Base-by-base conservation (phyloP, 1,140 invertebrate species). In the Berghia stephanieae region DNA sequence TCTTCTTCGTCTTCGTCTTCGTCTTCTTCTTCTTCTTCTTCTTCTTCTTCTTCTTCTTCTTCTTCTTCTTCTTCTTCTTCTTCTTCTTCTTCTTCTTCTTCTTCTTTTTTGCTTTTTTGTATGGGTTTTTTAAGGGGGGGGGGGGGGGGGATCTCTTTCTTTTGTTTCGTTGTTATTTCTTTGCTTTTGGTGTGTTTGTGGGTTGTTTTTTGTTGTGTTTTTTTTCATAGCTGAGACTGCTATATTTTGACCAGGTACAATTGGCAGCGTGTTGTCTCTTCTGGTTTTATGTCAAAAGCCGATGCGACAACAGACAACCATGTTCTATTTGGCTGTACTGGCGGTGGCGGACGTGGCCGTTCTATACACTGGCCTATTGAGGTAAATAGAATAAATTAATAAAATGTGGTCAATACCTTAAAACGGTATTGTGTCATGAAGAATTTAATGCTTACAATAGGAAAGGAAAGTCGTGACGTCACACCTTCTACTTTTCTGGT, bases 221-320 rank as follows among this genome's bases (percentile, higher is more conserved):
- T 57, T 24, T 57, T 31, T 6, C 55, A n/a, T n/a, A n/a, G n/a
- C 55, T 24, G n/a, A 6, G 31, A 21, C 21, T 8, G 31, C 55
- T 24, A 21, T n/a, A 63, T 63, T 63, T 63, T 27, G 5, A 27
- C 5, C 70, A 73, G 86, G 84, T 24, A 87, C 84, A 3, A 40
- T 86, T 46, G 83, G 83, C 10, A 87, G 85, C 78, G 43, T 83
- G 13, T 63, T 86, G 34, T 83, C 83, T 18, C 82, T 87, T 18
- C 40, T 83, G 3, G 84, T 87, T 2, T 76, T 87, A 13, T 46
- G 77, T 5, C 72, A 79, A 27, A 82, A 80, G 40, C 60, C 49
- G 0, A 70, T 87, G 72, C 79, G 83, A 27, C 34, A 46, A 3
- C 78, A 82, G 5, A 84, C 83, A 5, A 83, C 84, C 6, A 85